phyloP scores from a whole-genome alignment of 2,797 vertebrate genomes.

The Squalus acanthias region DNA sequence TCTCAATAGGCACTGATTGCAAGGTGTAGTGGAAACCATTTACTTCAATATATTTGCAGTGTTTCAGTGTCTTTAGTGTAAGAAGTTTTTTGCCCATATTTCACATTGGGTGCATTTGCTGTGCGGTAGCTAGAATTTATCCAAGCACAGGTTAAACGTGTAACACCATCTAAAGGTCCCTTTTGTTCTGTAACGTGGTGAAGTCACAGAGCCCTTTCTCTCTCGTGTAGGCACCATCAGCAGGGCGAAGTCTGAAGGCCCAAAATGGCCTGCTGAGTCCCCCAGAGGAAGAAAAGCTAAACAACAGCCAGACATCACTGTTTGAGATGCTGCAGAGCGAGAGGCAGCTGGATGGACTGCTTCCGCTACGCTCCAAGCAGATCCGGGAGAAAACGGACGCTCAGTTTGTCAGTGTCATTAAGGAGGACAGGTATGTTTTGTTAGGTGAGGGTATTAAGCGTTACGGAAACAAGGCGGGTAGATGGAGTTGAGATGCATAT shows the following conservation, averaged over 20 bases:
- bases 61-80: neutral
- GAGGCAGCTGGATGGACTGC: constrained; percentile 75
- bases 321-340: constrained; percentile 88
- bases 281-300: constrained; percentile 74
- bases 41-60: neutral
- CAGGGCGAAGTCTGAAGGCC: constrained; percentile 68
- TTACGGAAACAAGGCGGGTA: neutral
- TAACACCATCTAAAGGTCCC: neutral
- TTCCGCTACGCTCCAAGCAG: constrained; percentile 85
- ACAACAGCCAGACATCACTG: constrained; percentile 84
- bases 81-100: neutral
- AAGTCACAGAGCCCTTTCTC: neutral
- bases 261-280: constrained; percentile 85
- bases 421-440: constrained; percentile 82
- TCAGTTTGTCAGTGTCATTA: constrained; percentile 95
- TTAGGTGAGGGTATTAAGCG: neutral
- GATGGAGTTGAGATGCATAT: neutral
- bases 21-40: neutral
- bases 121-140: neutral
- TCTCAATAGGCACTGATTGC: neutral
- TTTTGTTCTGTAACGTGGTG: neutral
- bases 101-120: neutral
- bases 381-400: constrained; percentile 86
- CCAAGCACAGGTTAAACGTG: neutral
- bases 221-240: constrained; percentile 51